Evolutionary conservation across 2,113 vertebrate species (phyloP).

Genomic region (Pogona vitticeps): DNA sequence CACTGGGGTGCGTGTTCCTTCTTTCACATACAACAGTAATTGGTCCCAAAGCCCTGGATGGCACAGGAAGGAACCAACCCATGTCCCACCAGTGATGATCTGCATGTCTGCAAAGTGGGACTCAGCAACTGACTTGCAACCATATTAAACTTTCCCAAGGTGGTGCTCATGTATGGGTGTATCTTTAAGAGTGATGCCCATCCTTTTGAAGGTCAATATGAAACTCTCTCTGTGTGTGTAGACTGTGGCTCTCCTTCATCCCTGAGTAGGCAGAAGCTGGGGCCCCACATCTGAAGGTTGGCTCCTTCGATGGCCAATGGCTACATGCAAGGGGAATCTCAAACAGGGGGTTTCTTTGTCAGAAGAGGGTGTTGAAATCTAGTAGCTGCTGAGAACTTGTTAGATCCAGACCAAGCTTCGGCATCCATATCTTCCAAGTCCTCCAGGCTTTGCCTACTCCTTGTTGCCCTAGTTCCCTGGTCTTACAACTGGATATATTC

Average conservation of each 20-base stretch:
- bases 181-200: no score
- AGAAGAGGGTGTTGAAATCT: neutral
- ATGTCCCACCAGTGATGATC: neutral
- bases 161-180: neutral
- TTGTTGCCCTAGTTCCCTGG: neutral
- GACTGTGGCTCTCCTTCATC: no score
- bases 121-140: neutral
- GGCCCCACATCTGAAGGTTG: neutral
- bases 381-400: neutral
- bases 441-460: neutral
- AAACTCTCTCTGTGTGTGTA: no score
- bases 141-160: neutral
- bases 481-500: neutral
- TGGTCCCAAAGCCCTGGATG: neutral
- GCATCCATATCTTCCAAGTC: neutral
- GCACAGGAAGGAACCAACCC: neutral
- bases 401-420: neutral
- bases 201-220: no score
- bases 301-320: neutral
- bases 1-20: no score
- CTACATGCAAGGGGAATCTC: no score
- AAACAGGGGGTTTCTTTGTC: neutral
- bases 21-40: no score
- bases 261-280: neutral
- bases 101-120: constrained; percentile 15